A percentile compares a stretch with the other conserved stretches of the same genome.
Evolutionary conservation across 30 jellyfish, hydroid and myxozoan genomes (phyloP).

Genomic region (Turritopsis rubra): DNA sequence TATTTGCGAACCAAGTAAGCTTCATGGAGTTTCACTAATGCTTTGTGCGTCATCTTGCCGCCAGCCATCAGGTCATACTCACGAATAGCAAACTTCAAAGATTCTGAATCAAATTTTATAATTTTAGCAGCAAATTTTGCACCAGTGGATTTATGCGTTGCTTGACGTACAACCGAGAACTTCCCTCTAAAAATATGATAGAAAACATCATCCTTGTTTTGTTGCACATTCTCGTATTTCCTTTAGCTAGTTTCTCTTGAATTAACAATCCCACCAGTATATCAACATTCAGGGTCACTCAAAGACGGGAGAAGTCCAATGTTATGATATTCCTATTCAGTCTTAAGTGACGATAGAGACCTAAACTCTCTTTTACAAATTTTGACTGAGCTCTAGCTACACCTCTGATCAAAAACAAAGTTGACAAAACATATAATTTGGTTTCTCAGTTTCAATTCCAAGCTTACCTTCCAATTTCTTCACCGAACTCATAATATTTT

Average conservation of each 20-base stretch:
- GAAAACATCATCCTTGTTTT: too few species aligned
- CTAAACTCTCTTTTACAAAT: too few species aligned
- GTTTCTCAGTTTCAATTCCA: too few species aligned
- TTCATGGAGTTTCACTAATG: constrained; percentile 83
- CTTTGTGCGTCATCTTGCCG: constrained; percentile 73
- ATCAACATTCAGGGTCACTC: too few species aligned
- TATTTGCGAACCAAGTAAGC: constrained; percentile 93
- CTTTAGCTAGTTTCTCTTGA: neutral
- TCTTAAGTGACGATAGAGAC: too few species aligned
- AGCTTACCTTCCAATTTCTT: constrained; percentile 93
- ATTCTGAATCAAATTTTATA: constrained; percentile 88
- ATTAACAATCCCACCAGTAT: too few species aligned
- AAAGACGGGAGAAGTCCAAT: too few species aligned
- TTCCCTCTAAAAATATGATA: constrained; percentile 51
- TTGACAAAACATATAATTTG: too few species aligned
- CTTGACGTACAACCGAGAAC: constrained; percentile 78
- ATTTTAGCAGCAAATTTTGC: constrained; percentile 93
- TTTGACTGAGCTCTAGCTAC: too few species aligned
- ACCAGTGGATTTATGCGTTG: constrained; percentile 62
- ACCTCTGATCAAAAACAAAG: too few species aligned
- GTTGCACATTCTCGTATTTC: too few species aligned
- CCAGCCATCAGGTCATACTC: constrained; percentile 90
- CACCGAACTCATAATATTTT: constrained; percentile 82
- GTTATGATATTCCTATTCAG: too few species aligned
- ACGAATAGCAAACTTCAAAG: constrained; percentile 97